Base-by-base conservation (phyloP, 2,888 invertebrate species). In the Kryphioiulus occultus region DNA sequence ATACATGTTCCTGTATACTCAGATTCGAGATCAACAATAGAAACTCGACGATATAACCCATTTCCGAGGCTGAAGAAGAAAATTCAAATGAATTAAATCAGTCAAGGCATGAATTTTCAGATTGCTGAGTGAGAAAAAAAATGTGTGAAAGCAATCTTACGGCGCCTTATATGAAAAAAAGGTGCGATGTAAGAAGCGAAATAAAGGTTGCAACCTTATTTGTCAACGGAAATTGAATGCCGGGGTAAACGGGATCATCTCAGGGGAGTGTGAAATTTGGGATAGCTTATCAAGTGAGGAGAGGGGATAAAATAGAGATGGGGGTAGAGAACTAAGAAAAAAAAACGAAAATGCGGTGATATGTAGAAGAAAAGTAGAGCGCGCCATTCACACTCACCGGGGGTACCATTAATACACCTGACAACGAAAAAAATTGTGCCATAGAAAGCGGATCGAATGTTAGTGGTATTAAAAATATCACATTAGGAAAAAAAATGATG, bases 141-240 rank as follows among this genome's bases (percentile, higher is more conserved):
- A 78, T 78, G 15, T 30, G 26, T 78, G 78, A 78, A 78, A 78
- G 78, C 78, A 78, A 78, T 78, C 78, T 68, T 68, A 68, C 68
- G 68, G 68, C 44, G 12, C 68, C 78, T 78, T 68, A 19, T 22
- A 78, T 30, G 26, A 26, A 30, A 26, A 78, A 78, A 78, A 78
- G 9, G 30, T 78, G 78, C 78, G 2, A 30, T 26, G 78, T 78
- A 78, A 78, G 78, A 30, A 5, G 78, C 22, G 78, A 78, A 78
- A 78, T 78, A 78, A 78, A 78, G 78, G 78, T 78, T 78, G 78
- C 85, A 44, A 44, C 85, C 85, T 85, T 39, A 85, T 85, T 85
- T 85, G 85, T 85, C 85, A 85, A 42, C 42, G 85, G 10, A 85
- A 85, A 85, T 39, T 85, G 85, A 85, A 85, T 85, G 85, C 85